phyloP scores from a whole-genome alignment of 2,888 invertebrate genomes.

The Eristalis tenax region DNA sequence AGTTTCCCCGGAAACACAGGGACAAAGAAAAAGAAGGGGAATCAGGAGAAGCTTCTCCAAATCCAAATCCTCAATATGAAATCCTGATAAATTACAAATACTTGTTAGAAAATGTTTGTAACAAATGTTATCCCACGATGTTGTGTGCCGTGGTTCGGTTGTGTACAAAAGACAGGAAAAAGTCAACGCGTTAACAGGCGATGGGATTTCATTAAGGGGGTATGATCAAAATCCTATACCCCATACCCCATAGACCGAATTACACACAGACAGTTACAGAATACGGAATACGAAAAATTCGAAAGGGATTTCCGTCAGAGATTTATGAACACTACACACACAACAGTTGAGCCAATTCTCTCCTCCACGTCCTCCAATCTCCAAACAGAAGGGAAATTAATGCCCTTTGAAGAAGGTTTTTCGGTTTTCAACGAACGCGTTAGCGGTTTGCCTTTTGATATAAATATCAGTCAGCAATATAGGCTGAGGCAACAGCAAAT shows the following conservation, averaged over 20 bases:
- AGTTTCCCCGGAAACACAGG: not conserved
- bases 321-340: slow-evolving; percentile 68
- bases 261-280: slow-evolving; percentile 6
- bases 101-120: slow-evolving; percentile 62
- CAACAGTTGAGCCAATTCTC: slow-evolving; percentile 45
- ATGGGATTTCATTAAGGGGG: slow-evolving; percentile 59
- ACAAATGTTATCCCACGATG: slow-evolving; percentile 63
- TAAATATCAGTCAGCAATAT: slow-evolving; percentile 7
- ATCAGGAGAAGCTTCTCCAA: slow-evolving; percentile 7
- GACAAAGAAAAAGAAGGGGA: slow-evolving; percentile 1
- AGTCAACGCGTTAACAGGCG: slow-evolving; percentile 48
- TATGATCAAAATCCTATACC: slow-evolving; percentile 17
- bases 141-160: slow-evolving; percentile 14
- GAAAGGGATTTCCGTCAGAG: slow-evolving; percentile 54
- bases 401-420: slow-evolving; percentile 37
- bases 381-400: slow-evolving; percentile 37
- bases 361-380: not conserved
- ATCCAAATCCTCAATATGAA: slow-evolving; percentile 65
- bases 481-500: not conserved
- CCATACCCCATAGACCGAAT: not conserved
- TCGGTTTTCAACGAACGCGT: slow-evolving; percentile 46
- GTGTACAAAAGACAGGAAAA: slow-evolving; percentile 24
- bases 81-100: slow-evolving; percentile 71
- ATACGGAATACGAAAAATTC: slow-evolving; percentile 24
- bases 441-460: slow-evolving; percentile 40